Evolutionary conservation across 2,797 vertebrate genomes (phyloP), one percentile per base, ranked within the genome.

Genomic region (Argentina silus): DNA sequence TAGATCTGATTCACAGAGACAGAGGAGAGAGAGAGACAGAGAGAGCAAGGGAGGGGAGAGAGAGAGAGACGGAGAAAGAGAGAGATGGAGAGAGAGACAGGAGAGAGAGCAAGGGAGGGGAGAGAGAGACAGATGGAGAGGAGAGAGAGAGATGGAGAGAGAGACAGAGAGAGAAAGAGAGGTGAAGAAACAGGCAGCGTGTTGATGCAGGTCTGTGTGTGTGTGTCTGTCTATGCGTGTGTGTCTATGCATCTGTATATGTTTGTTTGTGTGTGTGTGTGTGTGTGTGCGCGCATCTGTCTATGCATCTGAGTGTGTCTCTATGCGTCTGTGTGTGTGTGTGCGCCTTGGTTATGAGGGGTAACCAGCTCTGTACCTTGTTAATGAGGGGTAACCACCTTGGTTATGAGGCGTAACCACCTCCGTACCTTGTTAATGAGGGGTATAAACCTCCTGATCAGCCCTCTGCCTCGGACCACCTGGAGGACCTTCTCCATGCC

Each of bases 1-100:
- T 87, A 90, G 0, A 93, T 85, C 93, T 93, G 77, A 50, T 57
- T 69, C 0, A 11, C 43, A 15, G 53, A 6, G 0, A 76, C 0
- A 59, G 7, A 44, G 9, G 6, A 65, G 53, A 7, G 44, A 67
- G 2, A n/a, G 2, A 59, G 42, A 63, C 14, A 45, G 45, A 76
- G 55, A 5, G 48, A n/a, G 51, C 61, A 7, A 53, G 3, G 50
- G 15, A 27, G 1, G 67, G 64, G 17, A 27, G 6, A 15, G 3
- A 57, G 60, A 45, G 60, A 68, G 36, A 8, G 10, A 9, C 42
- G 10, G 0, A 63, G 5, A 42, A 1, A 69, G 0, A 12, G 11
- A 72, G 9, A 57, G 17, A 57, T 1, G 9, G 55, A 1, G 55
- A 17, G 67, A 21, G 1, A 21, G 17, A 6, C 43, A 74, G 23